Evolutionary conservation across 2,113 vertebrate species (phyloP), one percentile per base, ranked within the genome.

Genomic region (Antennarius striatus): DNA sequence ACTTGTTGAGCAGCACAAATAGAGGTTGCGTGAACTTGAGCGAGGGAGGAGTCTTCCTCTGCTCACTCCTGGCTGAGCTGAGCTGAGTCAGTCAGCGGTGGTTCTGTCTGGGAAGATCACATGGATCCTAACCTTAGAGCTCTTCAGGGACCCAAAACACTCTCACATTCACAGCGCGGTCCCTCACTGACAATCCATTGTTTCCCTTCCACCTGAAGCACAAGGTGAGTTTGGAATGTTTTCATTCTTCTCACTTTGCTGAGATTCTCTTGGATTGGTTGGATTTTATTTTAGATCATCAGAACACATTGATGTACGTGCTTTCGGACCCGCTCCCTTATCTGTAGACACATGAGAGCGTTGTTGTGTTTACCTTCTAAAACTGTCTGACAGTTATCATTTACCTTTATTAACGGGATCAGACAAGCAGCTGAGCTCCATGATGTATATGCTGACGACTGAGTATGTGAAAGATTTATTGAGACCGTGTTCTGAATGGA

Each of bases 1-100:
- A 3, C 14, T 5, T 73, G 57, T 56, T 57, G 42, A 70, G 77
- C 32, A 64, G 66, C 57, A 61, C 67, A 55, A 82, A 55, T 30
- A 43, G 22, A 22, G 56, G 28, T 77, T 68, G 80, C 73, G 73
- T 60, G 54, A 59, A 59, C 0, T 6, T 42, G 63, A 65, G 55
- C 6, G 73, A 68, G 77, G 84, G 89, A 78, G 84, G 86, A 81
- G 89, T 71, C 51, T 56, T 2, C 39, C 4, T 6, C 14, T 42
- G 56, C 50, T 59, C 29, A 57, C 17, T 61, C n/a, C 32, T 22
- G 14, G 9, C 73, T 68, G 58, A 48, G 52, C 59, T 68, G 54
- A 81, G 52, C 59, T 68, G 54, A 81, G 62, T 86, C 81, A 82
- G 65, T 79, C 40, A 61, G 62, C 4, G 15, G 8, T 22, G 6